These are phyloP conservation scores for Epizoanthus ramosus DNA, from an alignment of 92 coral and sea anemone species.

Conservation along the genomic window DNA sequence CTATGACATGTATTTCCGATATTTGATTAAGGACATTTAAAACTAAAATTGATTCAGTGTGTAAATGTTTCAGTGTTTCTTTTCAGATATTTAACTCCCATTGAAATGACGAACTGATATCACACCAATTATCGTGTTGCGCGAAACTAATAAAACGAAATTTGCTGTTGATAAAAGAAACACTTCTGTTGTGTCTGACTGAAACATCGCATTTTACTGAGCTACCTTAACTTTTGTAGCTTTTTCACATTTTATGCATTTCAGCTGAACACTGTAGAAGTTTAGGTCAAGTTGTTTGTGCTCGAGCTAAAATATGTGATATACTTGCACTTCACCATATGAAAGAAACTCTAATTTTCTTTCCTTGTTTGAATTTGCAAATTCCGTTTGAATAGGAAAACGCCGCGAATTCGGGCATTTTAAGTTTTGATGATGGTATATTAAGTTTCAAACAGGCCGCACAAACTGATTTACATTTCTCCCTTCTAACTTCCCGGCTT, in stretches of 20 bases:
- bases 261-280: background rate
- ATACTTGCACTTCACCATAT: background rate
- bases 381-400: background rate
- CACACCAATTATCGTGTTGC: background rate
- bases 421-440: background rate
- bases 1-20: slow-evolving; percentile 2
- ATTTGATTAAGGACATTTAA: slow-evolving; percentile 1
- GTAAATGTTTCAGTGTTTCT: background rate
- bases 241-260: background rate
- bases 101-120: slow-evolving; percentile 3
- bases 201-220: no score
- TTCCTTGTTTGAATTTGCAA: background rate
- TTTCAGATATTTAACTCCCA: background rate
- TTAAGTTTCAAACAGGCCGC: background rate
- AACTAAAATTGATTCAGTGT: slow-evolving; percentile 6
- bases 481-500: background rate
- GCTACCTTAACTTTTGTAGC: background rate
- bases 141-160: background rate
- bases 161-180: no score
- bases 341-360: background rate
- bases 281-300: background rate
- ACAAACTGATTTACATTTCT: background rate
- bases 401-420: background rate
- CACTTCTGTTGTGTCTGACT: background rate
- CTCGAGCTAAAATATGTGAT: background rate